phyloP scores from a whole-genome alignment of 2,797 vertebrate species.

The Tenualosa ilisha region DNA sequence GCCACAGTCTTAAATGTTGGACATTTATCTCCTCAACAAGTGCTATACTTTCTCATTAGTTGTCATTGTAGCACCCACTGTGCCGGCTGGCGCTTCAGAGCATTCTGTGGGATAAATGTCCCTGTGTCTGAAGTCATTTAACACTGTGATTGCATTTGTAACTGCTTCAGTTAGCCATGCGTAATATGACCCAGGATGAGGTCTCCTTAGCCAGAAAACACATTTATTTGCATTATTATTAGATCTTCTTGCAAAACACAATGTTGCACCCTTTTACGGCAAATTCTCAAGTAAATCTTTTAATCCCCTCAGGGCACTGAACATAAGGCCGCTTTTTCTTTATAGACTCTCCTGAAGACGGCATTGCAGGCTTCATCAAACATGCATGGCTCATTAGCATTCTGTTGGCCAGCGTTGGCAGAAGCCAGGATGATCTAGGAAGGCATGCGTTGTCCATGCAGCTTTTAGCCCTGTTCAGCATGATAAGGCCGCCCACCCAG shows the following conservation, averaged over 20 bases:
- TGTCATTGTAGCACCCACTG: not conserved
- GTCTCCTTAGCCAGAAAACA: not conserved
- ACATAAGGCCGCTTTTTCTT: slow-evolving; percentile 1
- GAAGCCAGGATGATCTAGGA: not conserved
- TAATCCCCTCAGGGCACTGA: slow-evolving; percentile 5
- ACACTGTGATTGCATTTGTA: not conserved
- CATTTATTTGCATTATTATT: slow-evolving; percentile 9
- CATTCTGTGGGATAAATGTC: not conserved
- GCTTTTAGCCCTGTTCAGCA: not conserved
- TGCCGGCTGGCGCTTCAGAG: not conserved
- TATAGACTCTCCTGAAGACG: not conserved
- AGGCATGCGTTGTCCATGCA: not conserved
- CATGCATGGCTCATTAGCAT: not conserved
- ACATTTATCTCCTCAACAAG: slow-evolving; percentile 3
- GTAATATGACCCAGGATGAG: not conserved
- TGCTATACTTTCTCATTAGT: not conserved
- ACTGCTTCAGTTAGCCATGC: not conserved
- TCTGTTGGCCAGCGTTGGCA: not conserved
- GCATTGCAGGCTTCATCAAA: not conserved
- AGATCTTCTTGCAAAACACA: not conserved
- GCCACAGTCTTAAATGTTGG: not conserved
- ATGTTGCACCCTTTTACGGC: not conserved
- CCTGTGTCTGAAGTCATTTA: not conserved
- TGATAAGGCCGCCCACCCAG: not conserved
- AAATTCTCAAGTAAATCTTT: slow-evolving; percentile 12